Percentiles rank a stretch among this genome's conserved stretches.
Evolutionary conservation across 1,140 invertebrate species (phyloP).

Genomic region (Magallana gigas): DNA sequence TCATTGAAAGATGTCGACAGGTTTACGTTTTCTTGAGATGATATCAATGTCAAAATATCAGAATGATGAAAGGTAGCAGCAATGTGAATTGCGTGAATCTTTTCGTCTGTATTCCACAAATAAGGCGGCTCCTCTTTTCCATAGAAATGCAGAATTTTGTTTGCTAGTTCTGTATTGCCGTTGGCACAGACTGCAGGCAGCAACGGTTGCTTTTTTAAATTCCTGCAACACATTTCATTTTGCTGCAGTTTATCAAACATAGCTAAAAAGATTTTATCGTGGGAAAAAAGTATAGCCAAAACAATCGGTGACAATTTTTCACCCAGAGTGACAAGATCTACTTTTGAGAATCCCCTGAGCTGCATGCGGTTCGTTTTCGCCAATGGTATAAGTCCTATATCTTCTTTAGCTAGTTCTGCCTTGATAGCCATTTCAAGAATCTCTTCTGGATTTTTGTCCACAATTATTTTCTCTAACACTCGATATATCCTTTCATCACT

Average conservation of each 20-base stretch:
- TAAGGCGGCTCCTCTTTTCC: not conserved
- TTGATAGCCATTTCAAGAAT: not conserved
- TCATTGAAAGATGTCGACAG: not conserved
- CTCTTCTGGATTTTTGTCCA: not conserved
- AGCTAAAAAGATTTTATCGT: not conserved
- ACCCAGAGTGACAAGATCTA: not conserved
- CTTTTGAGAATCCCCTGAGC: not conserved
- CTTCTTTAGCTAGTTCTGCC: conserved; percentile 2
- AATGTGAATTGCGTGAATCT: not conserved
- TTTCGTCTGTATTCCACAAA: conserved; percentile 4
- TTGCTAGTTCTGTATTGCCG: not conserved
- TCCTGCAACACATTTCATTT: not conserved
- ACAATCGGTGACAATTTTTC: not conserved
- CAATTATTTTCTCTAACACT: not conserved
- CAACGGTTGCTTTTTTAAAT: not conserved
- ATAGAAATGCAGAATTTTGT: not conserved
- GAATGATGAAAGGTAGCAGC: not conserved
- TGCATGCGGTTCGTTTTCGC: not conserved
- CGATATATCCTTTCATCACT: not conserved
- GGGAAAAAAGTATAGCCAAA: not conserved
- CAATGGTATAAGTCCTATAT: not conserved
- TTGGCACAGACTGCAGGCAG: not conserved
- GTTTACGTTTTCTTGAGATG: not conserved
- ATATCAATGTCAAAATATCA: not conserved
- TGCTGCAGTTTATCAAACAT: not conserved